Conservation (phyloP, 2,113 vertebrate genomes). For the Philantomba maxwellii region DNA sequence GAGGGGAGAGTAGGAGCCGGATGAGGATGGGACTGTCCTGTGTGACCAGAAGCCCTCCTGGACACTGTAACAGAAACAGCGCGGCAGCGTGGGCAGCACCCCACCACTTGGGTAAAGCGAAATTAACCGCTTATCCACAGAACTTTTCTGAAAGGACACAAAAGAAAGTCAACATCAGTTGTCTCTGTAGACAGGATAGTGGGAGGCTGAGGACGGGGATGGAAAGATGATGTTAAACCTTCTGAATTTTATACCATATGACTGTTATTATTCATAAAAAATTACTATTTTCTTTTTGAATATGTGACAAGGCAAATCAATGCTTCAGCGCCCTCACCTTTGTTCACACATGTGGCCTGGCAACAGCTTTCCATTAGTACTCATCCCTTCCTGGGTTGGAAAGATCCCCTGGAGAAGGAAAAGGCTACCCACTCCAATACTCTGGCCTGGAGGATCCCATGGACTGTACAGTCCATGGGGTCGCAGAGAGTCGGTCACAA, state of each 20-base stretch:
- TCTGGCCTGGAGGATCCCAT: background rate
- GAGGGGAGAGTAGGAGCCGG: background rate
- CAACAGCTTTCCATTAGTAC: background rate
- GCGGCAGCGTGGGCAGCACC: background rate
- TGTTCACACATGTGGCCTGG: background rate
- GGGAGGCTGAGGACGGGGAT: background rate
- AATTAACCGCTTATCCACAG: background rate
- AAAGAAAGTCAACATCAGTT: background rate
- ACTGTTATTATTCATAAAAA: background rate
- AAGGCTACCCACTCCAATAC: background rate
- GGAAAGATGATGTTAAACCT: background rate
- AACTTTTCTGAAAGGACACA: background rate
- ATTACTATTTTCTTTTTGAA: background rate
- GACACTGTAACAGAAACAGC: background rate
- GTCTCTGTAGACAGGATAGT: background rate
- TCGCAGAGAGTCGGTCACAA: background rate
- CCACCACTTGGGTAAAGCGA: background rate
- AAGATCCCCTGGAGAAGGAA: background rate
- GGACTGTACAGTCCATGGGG: background rate
- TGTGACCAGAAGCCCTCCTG: background rate
- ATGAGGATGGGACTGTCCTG: background rate
- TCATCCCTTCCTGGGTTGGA: background rate
- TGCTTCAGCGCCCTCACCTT: background rate
- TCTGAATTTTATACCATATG: background rate
- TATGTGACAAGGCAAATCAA: background rate